Evolutionary conservation across 2,113 vertebrate genomes (phyloP).

Genomic region (Zootoca vivipara): DNA sequence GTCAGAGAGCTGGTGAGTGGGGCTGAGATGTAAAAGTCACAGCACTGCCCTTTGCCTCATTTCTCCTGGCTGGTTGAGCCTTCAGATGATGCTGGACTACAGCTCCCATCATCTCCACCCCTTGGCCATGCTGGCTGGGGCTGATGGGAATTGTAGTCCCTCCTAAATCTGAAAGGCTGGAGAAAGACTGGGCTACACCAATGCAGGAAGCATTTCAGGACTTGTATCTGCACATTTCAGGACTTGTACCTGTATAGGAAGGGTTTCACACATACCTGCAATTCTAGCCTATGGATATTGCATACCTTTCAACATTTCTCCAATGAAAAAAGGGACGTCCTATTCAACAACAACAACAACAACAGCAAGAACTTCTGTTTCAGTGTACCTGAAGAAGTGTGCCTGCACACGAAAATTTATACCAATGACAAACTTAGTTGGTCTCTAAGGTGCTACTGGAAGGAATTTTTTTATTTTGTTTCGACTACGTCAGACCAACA

Average conservation of each 20-base stretch:
- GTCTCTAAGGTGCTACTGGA: no score
- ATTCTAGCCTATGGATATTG: neutral
- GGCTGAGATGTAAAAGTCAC: neutral
- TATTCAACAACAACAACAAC: no score
- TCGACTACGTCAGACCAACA: no score
- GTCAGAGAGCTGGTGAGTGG: neutral
- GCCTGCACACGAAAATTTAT: no score
- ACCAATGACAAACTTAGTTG: no score
- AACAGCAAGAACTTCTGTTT: no score
- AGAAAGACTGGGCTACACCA: no score
- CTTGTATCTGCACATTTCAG: neutral
- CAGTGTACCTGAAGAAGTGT: no score
- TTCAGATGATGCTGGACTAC: neutral
- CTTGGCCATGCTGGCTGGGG: neutral
- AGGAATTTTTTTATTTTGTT: no score
- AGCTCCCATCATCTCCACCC: neutral
- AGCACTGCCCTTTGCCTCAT: neutral
- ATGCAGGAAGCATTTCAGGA: neutral
- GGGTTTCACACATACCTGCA: neutral
- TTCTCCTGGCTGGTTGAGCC: neutral
- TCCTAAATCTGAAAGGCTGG: neutral
- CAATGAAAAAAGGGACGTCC: no score
- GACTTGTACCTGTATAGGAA: neutral
- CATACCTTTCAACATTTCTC: no score
- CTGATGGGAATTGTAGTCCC: neutral